Percentiles rank a stretch among this genome's conserved stretches.
These are phyloP conservation scores for Aphelenchoides avenae DNA, from an alignment of 1,140 invertebrate genomes.

Conservation along the genomic window DNA sequence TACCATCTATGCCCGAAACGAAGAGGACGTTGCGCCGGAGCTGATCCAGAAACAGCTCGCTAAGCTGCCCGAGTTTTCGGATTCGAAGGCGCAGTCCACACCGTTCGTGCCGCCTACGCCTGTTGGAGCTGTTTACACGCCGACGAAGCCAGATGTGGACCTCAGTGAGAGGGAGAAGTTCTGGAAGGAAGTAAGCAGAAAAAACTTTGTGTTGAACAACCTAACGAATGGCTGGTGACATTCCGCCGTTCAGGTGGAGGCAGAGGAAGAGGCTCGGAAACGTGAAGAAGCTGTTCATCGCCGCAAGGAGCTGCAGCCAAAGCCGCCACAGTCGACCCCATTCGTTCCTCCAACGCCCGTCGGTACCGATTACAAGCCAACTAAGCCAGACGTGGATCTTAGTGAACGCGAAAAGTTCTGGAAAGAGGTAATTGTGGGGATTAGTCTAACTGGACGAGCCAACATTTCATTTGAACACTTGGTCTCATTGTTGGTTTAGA, in stretches of 20 bases:
- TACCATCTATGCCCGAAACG: constrained; percentile 42
- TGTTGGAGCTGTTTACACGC: constrained; percentile 25
- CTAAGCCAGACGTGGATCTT: constrained; percentile 30
- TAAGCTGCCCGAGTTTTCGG: constrained; percentile 21
- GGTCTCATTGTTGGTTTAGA: constrained; percentile 25
- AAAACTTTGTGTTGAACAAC: not conserved
- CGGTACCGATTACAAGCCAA: constrained; percentile 25
- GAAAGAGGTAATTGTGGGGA: constrained; percentile 37
- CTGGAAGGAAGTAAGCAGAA: constrained; percentile 5
- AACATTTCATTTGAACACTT: constrained; percentile 1
- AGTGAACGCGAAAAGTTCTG: constrained; percentile 47
- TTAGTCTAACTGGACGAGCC: constrained; percentile 1
- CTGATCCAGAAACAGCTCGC: constrained; percentile 29
- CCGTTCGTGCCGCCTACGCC: constrained; percentile 44
- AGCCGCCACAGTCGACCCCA: constrained; percentile 4
- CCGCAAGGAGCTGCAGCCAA: constrained; percentile 8
- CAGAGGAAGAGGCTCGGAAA: constrained; percentile 3
- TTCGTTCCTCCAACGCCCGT: constrained; percentile 45
- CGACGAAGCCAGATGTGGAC: constrained; percentile 30
- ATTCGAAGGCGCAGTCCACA: not conserved
- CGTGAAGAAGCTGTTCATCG: not conserved
- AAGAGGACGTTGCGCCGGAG: constrained; percentile 37
- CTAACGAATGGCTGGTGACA: not conserved
- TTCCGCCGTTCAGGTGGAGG: constrained; percentile 2
- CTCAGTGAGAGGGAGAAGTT: constrained; percentile 42